A percentile compares a stretch with the other conserved stretches of the same genome.
These are phyloP conservation scores for Eupsittula cactorum DNA, from an alignment of 2,113 vertebrate genomes.

Conservation along the genomic window DNA sequence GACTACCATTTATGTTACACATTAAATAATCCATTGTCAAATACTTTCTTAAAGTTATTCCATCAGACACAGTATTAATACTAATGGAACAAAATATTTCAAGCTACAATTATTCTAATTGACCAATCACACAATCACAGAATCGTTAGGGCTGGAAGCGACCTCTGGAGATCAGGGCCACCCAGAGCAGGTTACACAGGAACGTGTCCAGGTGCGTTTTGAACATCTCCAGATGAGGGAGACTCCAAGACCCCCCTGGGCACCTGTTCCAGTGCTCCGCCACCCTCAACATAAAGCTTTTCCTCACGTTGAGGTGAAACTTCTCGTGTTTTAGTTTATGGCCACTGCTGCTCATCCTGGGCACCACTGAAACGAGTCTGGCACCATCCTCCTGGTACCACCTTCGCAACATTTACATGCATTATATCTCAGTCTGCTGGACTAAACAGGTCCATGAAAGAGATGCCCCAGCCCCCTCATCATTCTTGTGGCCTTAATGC, in stretches of 20 bases:
- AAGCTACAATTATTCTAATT: background rate
- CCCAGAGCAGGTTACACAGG: background rate
- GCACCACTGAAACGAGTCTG: background rate
- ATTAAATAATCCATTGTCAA: background rate
- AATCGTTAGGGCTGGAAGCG: background rate
- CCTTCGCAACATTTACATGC: background rate
- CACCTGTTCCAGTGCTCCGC: background rate
- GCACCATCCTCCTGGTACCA: background rate
- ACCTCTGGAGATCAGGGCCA: background rate
- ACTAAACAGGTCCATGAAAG: background rate
- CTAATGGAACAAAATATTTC: background rate
- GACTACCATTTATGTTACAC: background rate
- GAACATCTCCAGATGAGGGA: background rate
- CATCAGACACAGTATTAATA: background rate
- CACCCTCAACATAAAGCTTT: background rate
- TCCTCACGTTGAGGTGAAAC: background rate
- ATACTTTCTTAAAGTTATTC: background rate
- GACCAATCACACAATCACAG: background rate
- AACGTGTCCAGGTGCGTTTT: fast-evolving
- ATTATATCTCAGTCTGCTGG: background rate
- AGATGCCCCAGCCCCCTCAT: background rate
- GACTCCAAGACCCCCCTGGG: background rate
- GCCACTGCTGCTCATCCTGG: background rate
- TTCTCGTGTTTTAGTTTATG: background rate
- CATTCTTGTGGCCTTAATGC: background rate